phyloP scores from a whole-genome alignment of 2,797 vertebrate species.

The Chloroceryle amazona region DNA sequence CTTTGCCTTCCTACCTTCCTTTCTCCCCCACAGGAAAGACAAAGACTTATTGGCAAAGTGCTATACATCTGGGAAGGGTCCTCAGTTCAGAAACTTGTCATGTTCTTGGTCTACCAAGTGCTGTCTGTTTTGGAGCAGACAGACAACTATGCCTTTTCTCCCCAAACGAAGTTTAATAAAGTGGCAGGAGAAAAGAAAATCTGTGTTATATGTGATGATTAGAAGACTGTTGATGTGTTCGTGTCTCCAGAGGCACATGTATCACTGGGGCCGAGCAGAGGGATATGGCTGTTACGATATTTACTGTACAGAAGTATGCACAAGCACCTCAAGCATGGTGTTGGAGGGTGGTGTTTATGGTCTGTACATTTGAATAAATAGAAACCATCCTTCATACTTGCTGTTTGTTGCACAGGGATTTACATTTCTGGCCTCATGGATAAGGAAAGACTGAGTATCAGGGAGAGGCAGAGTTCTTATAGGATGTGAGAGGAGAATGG shows the following conservation, averaged over 20 bases:
- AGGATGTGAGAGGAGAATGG: constrained; percentile 46
- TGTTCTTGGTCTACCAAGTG: not conserved
- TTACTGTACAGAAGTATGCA: not conserved
- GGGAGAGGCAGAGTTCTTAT: constrained; percentile 52
- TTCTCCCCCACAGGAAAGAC: not conserved
- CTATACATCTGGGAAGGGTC: not conserved
- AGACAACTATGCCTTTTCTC: not conserved
- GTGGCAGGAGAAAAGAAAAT: not conserved
- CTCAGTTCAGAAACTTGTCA: not conserved
- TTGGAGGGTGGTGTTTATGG: not conserved
- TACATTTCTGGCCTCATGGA: not conserved
- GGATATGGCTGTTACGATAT: not conserved
- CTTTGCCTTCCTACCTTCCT: not conserved
- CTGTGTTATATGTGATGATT: not conserved
- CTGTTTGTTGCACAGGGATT: constrained; percentile 1
- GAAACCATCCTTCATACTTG: constrained; percentile 13
- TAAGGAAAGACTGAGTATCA: constrained; percentile 37
- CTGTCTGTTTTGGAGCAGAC: not conserved
- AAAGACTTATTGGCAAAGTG: not conserved
- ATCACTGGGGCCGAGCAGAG: not conserved
- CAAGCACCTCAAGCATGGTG: not conserved
- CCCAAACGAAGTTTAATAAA: not conserved
- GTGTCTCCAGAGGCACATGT: not conserved
- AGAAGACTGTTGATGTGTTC: not conserved
- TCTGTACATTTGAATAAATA: constrained; percentile 18